These are phyloP conservation scores for Hylaeus volcanicus DNA, from an alignment of 1,140 invertebrate species.

Conservation along the genomic window DNA sequence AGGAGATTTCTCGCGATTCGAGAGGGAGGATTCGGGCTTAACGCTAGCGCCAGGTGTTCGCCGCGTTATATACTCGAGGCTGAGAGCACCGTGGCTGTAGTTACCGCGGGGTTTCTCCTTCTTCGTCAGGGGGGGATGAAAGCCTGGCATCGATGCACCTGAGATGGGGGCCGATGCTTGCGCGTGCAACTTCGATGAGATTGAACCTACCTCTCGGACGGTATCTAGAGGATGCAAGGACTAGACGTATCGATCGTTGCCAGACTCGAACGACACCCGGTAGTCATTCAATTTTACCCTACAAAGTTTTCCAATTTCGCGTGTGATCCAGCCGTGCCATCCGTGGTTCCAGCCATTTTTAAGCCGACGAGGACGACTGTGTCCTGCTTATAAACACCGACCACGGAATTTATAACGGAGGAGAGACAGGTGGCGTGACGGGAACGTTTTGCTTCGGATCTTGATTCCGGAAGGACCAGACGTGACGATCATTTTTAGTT, in stretches of 20 bases:
- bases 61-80: background rate
- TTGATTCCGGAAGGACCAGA: no score
- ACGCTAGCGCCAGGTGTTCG: background rate
- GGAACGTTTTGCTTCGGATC: no score
- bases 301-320: slow-evolving; percentile 39
- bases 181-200: slow-evolving; percentile 46
- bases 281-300: slow-evolving; percentile 31
- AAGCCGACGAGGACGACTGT: no score
- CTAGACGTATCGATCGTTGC: background rate
- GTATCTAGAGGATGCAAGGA: slow-evolving; percentile 6
- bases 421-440: no score
- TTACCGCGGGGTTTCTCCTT: background rate
- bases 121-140: background rate
- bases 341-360: background rate
- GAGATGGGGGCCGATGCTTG: slow-evolving; percentile 47
- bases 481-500: no score
- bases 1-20: background rate
- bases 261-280: background rate
- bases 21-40: background rate
- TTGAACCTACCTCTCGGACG: slow-evolving; percentile 2
- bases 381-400: no score
- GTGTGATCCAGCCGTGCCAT: background rate
- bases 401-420: no score
- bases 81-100: background rate
- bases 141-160: slow-evolving; percentile 9